These are phyloP conservation scores for Hystrix brachyura DNA, from an alignment of 2,113 vertebrate genomes.

Conservation along the genomic window DNA sequence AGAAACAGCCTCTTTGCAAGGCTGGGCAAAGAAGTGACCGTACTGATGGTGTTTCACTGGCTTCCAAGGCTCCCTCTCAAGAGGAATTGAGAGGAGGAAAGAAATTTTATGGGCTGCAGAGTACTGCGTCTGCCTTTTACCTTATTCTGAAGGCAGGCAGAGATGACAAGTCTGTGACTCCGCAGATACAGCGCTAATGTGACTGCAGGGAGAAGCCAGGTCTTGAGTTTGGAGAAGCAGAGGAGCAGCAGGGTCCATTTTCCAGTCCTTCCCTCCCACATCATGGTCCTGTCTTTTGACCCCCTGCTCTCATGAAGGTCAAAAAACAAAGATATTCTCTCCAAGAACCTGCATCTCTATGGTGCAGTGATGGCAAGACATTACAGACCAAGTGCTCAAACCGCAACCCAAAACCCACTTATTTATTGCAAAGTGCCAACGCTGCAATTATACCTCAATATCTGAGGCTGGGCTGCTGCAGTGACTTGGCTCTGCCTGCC, in stretches of 20 bases:
- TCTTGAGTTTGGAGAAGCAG: not conserved
- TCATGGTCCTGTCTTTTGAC: not conserved
- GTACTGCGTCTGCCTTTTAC: not conserved
- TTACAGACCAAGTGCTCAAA: not conserved
- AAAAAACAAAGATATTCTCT: not conserved
- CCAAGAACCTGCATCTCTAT: fast-evolving
- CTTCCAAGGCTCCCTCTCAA: not conserved
- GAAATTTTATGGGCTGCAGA: not conserved
- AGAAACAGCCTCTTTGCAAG: not conserved
- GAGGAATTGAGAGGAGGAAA: not conserved
- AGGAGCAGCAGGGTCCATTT: not conserved
- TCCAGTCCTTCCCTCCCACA: not conserved
- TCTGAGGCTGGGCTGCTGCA: not conserved
- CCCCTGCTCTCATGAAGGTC: no score
- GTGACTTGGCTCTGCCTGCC: not conserved
- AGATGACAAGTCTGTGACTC: not conserved
- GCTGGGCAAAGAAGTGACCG: not conserved
- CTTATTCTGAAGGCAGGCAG: not conserved
- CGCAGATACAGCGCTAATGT: no score
- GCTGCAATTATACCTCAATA: not conserved
- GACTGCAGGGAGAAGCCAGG: not conserved
- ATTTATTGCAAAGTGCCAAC: not conserved
- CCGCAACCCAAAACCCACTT: not conserved
- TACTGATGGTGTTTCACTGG: not conserved
- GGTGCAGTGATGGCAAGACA: not conserved